Base-by-base conservation (phyloP, 2,113 vertebrate species). In the Oceanodroma tethys region DNA sequence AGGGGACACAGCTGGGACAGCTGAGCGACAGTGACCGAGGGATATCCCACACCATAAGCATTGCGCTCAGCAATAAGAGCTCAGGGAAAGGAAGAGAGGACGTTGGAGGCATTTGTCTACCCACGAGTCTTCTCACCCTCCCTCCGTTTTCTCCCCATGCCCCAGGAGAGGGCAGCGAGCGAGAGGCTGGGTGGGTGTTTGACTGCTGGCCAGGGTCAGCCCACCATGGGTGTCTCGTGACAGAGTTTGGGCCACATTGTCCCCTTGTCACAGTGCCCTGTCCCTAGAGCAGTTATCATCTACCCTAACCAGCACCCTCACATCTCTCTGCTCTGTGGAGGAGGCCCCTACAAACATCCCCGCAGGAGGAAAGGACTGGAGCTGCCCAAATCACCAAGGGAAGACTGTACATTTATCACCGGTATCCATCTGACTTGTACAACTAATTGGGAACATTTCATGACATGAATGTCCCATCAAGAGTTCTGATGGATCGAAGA, bases 71-170 rank as follows among this genome's bases (percentile, higher is more conserved):
- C 58, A 29, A 8, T 8, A 45, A 66, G 27, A 59, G 43, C 38
- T 45, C 26, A 42, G 27, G 32, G 19, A 67, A 79, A 84, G 32
- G 40, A 73, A 73, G 11, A 59, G 21, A 80, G 26, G 25, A 60
- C 1, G 0, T 25, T 47, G 0, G 1, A 76, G 32, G 19, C 1
- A 1, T 21, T 70, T 17, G 15, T 45, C 48, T 45, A 8, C 50
- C 19, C 27, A 13, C 0, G 1, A 52, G 34, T 27, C 29, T 76
- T 75, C 70, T 42, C 6, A 0, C 34, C 8, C n/a, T 94, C 43
- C 34, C 71, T 58, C 43, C 15, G 9, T 66, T 40, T 65, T 53
- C 22, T 60, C 30, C 15, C 15, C 48, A 12, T 7, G 25, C 10
- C 10, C 30, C 65, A 36, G 16, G n/a, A 81, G 9, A 66, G 21